These are phyloP conservation scores for Spea bombifrons DNA, from an alignment of 2,113 vertebrate species.

Conservation along the genomic window DNA sequence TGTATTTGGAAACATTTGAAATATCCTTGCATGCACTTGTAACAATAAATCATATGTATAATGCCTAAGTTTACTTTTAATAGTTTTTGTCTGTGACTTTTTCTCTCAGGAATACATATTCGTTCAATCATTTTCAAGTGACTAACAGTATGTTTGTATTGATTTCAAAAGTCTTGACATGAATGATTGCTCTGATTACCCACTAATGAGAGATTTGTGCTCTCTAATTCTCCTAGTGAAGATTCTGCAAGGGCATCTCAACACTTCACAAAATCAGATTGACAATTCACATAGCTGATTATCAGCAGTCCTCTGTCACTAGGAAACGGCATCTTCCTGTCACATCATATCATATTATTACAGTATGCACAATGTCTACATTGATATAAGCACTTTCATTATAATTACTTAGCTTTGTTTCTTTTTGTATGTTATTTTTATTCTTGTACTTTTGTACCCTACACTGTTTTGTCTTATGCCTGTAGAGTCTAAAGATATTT, in stretches of 20 bases:
- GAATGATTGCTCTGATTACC: constrained; percentile 16
- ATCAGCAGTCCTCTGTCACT: not conserved
- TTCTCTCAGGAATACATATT: not conserved
- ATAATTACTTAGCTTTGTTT: not conserved
- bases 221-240: not conserved
- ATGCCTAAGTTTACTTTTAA: not conserved
- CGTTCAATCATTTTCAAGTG: constrained; percentile 12
- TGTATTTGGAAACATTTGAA: no score
- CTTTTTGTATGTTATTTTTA: not conserved
- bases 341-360: constrained; percentile 4
- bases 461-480: not conserved
- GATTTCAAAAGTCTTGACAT: constrained; percentile 12
- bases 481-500: constrained; percentile 4
- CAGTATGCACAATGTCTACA: constrained; percentile 6
- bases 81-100: not conserved
- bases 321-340: not conserved
- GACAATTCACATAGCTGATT: constrained; percentile 12
- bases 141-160: constrained; percentile 36
- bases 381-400: not conserved
- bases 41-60: no score
- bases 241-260: constrained; percentile 10
- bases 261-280: constrained; percentile 11
- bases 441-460: not conserved
- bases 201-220: not conserved
- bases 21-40: no score